Conservation (phyloP, 2,888 invertebrate genomes). For the Endomychus coccineus region DNA sequence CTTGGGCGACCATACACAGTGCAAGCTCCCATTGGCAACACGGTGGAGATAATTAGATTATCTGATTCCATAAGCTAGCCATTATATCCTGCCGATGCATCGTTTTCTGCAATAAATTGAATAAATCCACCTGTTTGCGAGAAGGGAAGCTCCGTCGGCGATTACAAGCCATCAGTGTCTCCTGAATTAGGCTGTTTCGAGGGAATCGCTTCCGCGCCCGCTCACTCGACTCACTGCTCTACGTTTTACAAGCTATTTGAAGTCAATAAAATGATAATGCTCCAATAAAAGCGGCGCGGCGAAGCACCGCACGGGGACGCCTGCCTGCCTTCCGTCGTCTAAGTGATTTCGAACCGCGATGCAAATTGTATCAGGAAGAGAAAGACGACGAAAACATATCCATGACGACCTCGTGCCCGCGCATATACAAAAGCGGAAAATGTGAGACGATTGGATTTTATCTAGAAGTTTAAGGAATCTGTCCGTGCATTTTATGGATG, state of each 20-base stretch:
- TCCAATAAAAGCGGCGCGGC: slow-evolving; percentile 43
- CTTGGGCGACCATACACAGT: too few species aligned
- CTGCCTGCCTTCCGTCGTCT: slow-evolving; percentile 28
- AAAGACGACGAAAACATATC: slow-evolving; percentile 12
- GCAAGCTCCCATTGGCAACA: too few species aligned
- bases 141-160: slow-evolving; percentile 40
- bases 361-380: slow-evolving; percentile 44
- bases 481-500: too few species aligned
- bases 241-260: slow-evolving; percentile 51
- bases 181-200: slow-evolving; percentile 46
- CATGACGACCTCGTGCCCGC: slow-evolving; percentile 5
- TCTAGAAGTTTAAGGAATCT: too few species aligned
- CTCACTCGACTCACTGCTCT: slow-evolving; percentile 42
- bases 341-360: slow-evolving; percentile 44
- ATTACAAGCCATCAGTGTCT: slow-evolving; percentile 47
- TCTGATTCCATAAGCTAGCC: too few species aligned
- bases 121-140: slow-evolving; percentile 45
- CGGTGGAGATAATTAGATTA: too few species aligned
- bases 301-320: slow-evolving; percentile 32
- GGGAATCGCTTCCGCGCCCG: slow-evolving; percentile 41
- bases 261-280: slow-evolving; percentile 50
- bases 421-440: slow-evolving; percentile 6
- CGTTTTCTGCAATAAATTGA: slow-evolving; percentile 36
- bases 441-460: too few species aligned
- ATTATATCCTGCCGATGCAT: too few species aligned